Base-by-base conservation (phyloP, 2,888 invertebrate species). In the Aleiodes alternator region DNA sequence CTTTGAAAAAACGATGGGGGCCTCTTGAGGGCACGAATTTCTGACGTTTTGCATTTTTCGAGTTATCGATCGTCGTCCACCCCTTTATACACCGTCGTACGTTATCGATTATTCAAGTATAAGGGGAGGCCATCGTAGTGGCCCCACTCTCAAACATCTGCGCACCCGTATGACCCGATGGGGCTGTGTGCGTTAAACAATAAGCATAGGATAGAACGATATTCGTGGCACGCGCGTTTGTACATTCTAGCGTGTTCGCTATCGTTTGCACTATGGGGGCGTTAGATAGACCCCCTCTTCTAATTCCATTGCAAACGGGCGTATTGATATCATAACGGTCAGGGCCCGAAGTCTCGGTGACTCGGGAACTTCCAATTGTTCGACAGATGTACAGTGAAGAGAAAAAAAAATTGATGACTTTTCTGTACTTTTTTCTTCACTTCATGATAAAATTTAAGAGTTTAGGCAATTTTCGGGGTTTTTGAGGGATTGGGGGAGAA, bases 91-190 rank as follows among this genome's bases (percentile, higher is more conserved):
- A 29, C 51, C 48, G 12, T 50, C 38, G 72, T 72, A 64, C 64
- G 64, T 64, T 72, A 66, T 72, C 66, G 72, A 72, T 72, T 72
- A 66, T 56, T 72, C 72, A 48, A 12, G 38, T 12, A n/a, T 23
- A 23, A 48, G 51, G 14, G 50, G 23, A 43, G 61, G 51, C 34
- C 14, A 34, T 51, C 16, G 29, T 16, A 34, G 59, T 59, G 73
- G 51, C 31, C 51, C 57, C 78, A 43, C 38, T 38, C 50, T 48
- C 61, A 31, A 76, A 77, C 81, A 81, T 81, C 81, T 81, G 81
- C 81, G 85, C 81, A 77, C 86, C 86, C 86, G 85, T 86, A 72
- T 68, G 71, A 74, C 56, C 73, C 73, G 55, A 31, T 48, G 31
- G 48, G 16, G 31, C 31, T 48, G 50, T 57, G 51, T 48, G 50